Evolutionary conservation across 23 tunicate species (phyloP).

Genomic region (Styela clava): DNA sequence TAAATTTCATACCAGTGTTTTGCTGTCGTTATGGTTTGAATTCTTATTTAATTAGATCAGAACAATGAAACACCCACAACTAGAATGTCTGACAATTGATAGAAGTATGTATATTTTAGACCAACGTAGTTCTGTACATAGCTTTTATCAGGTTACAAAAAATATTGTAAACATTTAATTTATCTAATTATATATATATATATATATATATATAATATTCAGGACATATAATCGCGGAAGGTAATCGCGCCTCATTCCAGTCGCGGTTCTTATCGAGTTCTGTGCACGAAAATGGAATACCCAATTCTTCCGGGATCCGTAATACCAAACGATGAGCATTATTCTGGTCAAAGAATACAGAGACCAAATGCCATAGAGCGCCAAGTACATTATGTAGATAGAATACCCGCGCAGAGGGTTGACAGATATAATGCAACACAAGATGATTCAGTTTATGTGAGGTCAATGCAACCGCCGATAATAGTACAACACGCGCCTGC

Average conservation of each 20-base stretch:
- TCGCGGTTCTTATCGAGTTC: background rate
- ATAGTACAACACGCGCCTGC: background rate
- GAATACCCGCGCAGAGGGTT: background rate
- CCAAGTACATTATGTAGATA: background rate
- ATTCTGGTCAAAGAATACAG: background rate
- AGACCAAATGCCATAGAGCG: background rate
- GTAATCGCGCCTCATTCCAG: background rate
- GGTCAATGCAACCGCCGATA: background rate
- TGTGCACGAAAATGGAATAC: background rate
- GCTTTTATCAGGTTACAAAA: too few relatives aligned
- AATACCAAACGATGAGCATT: background rate
- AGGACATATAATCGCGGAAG: too few relatives aligned
- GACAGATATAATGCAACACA: background rate
- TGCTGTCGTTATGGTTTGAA: too few relatives aligned
- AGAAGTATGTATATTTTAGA: too few relatives aligned
- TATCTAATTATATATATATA: too few relatives aligned
- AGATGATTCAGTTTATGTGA: background rate
- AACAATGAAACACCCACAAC: too few relatives aligned
- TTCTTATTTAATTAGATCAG: too few relatives aligned
- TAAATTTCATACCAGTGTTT: too few relatives aligned
- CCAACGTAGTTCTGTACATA: too few relatives aligned
- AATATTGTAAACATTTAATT: too few relatives aligned
- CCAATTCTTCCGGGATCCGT: background rate
- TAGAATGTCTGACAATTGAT: too few relatives aligned
- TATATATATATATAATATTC: too few relatives aligned